These are phyloP conservation scores for Ptychoptera contaminata DNA, from an alignment of 2,888 invertebrate genomes.

Conservation along the genomic window DNA sequence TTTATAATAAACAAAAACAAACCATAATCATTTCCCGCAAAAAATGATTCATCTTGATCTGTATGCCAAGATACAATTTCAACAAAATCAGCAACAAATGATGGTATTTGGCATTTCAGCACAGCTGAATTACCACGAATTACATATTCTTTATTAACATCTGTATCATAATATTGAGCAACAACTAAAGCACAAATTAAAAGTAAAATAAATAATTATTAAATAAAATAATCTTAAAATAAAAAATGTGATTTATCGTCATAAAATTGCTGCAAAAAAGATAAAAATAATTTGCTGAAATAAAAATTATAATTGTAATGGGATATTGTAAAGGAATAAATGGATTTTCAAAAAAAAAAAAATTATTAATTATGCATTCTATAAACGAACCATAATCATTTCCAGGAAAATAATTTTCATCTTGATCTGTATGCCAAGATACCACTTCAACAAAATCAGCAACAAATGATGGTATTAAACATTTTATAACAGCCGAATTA, in stretches of 20 bases:
- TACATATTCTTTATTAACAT: constrained; percentile 83
- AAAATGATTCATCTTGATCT: constrained; percentile 35
- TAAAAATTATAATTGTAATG: no score
- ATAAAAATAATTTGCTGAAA: background rate
- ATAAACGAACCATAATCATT: constrained; percentile 36
- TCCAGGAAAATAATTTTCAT: constrained; percentile 52
- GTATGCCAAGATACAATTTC: constrained; percentile 76
- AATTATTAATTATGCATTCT: background rate
- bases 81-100: constrained; percentile 86
- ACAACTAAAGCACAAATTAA: constrained; percentile 44
- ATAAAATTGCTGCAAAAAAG: background rate
- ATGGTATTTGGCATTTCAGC: constrained; percentile 78
- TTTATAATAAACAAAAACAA: constrained; percentile 15
- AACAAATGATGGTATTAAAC: constrained; percentile 73
- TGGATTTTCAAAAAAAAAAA: background rate
- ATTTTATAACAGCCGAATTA: constrained; percentile 65
- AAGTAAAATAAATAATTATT: background rate
- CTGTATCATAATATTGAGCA: constrained; percentile 77
- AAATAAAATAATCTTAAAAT: background rate
- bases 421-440: constrained; percentile 64
- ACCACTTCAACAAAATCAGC: constrained; percentile 71
- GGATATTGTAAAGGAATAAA: background rate
- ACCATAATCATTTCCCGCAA: constrained; percentile 30
- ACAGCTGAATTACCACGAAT: constrained; percentile 78
- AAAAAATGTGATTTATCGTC: no score